phyloP scores from a whole-genome alignment of 2,888 invertebrate species.

The Xestia ashworthii region DNA sequence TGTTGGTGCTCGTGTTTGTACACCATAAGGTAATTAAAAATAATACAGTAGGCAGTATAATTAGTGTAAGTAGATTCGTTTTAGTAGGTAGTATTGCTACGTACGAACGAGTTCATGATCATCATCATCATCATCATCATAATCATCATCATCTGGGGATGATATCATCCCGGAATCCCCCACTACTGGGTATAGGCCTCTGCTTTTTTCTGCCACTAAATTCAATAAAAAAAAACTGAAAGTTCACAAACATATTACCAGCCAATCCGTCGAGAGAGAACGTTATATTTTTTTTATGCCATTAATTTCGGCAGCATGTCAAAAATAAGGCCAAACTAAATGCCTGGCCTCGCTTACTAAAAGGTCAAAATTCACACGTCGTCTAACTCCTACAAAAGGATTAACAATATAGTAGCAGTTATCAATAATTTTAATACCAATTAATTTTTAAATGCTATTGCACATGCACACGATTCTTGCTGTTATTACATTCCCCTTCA shows the following conservation, averaged over 20 bases:
- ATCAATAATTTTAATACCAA: background rate
- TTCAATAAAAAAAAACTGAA: background rate
- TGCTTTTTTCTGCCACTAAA: background rate
- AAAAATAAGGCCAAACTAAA: conserved; percentile 29
- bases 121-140: too few species aligned
- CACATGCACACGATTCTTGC: background rate
- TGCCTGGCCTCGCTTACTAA: conserved; percentile 7
- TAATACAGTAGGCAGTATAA: background rate
- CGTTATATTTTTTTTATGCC: background rate
- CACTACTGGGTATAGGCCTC: too few species aligned
- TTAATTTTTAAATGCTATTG: background rate
- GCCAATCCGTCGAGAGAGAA: background rate
- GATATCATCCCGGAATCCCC: too few species aligned
- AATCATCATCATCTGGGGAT: too few species aligned
- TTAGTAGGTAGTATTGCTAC: background rate
- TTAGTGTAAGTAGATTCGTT: background rate
- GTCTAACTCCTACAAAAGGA: background rate
- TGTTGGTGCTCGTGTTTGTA: too few species aligned
- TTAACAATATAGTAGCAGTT: background rate
- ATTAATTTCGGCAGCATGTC: background rate
- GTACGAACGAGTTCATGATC: too few species aligned
- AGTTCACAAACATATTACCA: background rate
- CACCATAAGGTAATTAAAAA: background rate
- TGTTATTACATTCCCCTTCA: background rate
- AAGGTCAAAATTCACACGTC: conserved; percentile 33